A percentile compares a stretch with the other conserved stretches of the same genome.
Evolutionary conservation across 2,113 vertebrate species (phyloP).

Genomic region (Podarcis muralis): DNA sequence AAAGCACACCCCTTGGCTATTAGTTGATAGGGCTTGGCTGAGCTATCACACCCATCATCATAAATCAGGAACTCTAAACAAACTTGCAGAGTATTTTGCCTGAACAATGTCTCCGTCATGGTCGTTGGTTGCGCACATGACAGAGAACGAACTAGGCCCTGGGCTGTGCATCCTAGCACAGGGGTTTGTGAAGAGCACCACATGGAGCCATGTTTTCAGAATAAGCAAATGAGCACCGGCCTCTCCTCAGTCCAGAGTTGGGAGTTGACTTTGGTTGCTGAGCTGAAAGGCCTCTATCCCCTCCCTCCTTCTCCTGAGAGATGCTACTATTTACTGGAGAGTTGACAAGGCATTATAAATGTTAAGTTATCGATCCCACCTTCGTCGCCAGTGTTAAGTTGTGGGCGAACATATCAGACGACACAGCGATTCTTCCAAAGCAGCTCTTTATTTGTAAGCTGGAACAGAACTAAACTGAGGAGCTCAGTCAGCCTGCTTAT

Average conservation of each 20-base stretch:
- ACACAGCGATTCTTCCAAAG: no score
- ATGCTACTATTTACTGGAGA: no score
- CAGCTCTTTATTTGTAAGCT: no score
- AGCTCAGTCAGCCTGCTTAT: no score
- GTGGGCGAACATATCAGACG: no score
- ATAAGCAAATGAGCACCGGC: background rate
- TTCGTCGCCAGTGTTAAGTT: no score
- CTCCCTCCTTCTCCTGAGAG: background rate
- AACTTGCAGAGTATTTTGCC: conserved; percentile 25
- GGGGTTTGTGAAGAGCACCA: background rate
- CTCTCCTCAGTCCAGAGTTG: background rate
- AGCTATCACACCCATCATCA: conserved; percentile 35
- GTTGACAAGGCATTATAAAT: no score
- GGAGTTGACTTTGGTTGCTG: background rate
- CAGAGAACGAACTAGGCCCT: background rate
- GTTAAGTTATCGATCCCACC: no score
- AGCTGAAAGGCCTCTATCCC: background rate
- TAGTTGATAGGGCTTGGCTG: conserved; percentile 61
- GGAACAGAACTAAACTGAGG: no score
- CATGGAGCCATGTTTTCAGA: background rate
- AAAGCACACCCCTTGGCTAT: conserved; percentile 60
- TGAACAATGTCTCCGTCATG: conserved; percentile 42
- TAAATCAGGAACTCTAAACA: conserved; percentile 61
- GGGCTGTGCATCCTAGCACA: background rate
- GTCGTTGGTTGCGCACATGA: background rate